Evolutionary conservation across 2,113 vertebrate genomes (phyloP).

Genomic region (Dasyprocta punctata): DNA sequence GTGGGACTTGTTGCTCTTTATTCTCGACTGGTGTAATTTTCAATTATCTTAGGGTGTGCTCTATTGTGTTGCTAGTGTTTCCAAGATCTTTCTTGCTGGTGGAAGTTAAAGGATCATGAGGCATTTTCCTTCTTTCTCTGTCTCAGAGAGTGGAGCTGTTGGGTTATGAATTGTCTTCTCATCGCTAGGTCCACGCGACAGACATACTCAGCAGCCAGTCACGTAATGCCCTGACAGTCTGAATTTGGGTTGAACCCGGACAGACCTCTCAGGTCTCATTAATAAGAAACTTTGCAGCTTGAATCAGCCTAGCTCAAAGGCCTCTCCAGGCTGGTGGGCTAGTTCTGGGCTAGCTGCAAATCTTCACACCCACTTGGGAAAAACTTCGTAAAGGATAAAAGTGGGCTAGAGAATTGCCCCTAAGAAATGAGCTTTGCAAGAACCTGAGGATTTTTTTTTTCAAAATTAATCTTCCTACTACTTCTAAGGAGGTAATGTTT

Average conservation of each 20-base stretch:
- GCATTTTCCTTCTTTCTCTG: neutral
- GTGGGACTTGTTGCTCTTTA: neutral
- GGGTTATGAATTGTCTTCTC: neutral
- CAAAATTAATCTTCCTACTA: neutral
- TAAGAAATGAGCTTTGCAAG: neutral
- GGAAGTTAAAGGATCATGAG: neutral
- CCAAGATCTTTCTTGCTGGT: neutral
- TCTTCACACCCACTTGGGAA: neutral
- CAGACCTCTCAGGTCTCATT: neutral
- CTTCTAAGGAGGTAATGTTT: neutral
- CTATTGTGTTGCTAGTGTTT: neutral
- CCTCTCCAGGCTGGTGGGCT: neutral
- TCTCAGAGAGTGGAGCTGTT: neutral
- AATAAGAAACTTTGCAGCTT: neutral
- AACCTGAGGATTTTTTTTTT: neutral
- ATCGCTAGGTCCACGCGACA: neutral
- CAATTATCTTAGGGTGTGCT: neutral
- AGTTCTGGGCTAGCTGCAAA: neutral
- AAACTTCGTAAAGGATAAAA: neutral
- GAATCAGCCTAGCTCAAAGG: neutral
- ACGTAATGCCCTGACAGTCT: neutral
- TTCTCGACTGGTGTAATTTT: slow-evolving; percentile 12
- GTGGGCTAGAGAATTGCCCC: neutral
- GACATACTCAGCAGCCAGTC: neutral
- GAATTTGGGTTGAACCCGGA: neutral